phyloP scores from a whole-genome alignment of 2,797 vertebrate genomes.

The Discoglossus pictus region DNA sequence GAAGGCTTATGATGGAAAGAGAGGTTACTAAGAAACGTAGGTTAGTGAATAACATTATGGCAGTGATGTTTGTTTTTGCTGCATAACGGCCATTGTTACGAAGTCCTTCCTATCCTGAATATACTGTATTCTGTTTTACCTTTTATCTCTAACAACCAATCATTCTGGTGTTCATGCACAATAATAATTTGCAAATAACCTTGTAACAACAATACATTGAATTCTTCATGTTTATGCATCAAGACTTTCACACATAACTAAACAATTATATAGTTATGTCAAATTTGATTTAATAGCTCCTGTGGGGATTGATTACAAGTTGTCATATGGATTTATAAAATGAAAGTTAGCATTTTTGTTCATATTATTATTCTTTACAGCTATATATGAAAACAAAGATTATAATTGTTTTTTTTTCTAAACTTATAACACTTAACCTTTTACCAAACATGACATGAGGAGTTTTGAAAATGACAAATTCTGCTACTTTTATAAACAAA shows the following conservation, averaged over 20 bases:
- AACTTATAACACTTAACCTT: neutral
- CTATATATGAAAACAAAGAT: neutral
- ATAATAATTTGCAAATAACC: neutral
- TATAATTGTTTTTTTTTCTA: neutral
- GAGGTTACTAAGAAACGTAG: too few species aligned
- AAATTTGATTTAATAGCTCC: slow-evolving; percentile 1
- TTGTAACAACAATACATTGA: neutral
- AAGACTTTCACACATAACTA: neutral
- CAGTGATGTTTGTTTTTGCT: too few species aligned
- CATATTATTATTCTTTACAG: neutral
- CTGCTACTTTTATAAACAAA: neutral
- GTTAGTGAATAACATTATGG: too few species aligned
- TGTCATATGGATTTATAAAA: neutral
- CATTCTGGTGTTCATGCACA: neutral
- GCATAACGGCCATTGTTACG: too few species aligned
- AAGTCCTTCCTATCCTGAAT: too few species aligned
- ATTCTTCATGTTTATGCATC: neutral
- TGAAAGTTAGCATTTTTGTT: neutral
- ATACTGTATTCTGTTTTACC: too few species aligned
- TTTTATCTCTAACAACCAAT: too few species aligned
- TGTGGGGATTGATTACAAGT: neutral
- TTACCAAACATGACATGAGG: neutral
- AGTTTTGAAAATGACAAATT: neutral
- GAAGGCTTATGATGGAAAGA: too few species aligned
- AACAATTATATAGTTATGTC: neutral